Percentiles rank a stretch among this genome's conserved stretches.
phyloP scores from a whole-genome alignment of 2,888 invertebrate species.

The Xylophagus ater region DNA sequence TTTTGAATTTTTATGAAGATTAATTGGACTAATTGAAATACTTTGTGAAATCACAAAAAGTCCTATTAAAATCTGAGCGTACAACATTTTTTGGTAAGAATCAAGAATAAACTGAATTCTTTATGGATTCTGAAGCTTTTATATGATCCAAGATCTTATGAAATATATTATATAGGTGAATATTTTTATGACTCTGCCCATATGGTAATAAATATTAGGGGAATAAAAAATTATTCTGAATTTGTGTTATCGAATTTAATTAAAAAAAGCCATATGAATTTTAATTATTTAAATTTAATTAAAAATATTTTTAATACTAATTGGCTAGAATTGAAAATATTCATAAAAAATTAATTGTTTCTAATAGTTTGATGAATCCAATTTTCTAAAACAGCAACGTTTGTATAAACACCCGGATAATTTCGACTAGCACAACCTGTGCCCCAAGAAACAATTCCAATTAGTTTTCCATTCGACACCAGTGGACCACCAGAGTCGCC shows the following conservation, averaged over 20 bases:
- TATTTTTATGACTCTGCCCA: no score
- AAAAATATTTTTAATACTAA: background rate
- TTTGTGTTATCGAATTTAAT: background rate
- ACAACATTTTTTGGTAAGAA: background rate
- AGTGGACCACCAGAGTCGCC: slow-evolving; percentile 36
- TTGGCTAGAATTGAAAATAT: background rate
- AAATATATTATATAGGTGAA: no score
- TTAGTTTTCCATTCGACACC: slow-evolving; percentile 24
- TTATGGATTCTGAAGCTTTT: background rate
- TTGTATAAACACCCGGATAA: slow-evolving; percentile 40
- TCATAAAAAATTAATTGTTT: no score
- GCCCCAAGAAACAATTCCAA: slow-evolving; percentile 42
- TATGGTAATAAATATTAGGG: no score
- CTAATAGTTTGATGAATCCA: no score
- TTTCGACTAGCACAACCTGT: slow-evolving; percentile 39
- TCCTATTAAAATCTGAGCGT: background rate
- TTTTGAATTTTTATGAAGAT: slow-evolving; percentile 22
- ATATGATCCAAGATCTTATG: no score
- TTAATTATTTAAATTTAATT: background rate
- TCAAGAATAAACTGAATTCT: background rate
- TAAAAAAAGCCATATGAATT: background rate
- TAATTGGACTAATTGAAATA: slow-evolving; percentile 6
- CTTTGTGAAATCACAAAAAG: background rate
- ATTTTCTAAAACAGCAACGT: slow-evolving; percentile 26
- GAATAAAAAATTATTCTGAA: background rate